phyloP scores from a whole-genome alignment of 2,888 invertebrate species.

The Augochlorella aurata region DNA sequence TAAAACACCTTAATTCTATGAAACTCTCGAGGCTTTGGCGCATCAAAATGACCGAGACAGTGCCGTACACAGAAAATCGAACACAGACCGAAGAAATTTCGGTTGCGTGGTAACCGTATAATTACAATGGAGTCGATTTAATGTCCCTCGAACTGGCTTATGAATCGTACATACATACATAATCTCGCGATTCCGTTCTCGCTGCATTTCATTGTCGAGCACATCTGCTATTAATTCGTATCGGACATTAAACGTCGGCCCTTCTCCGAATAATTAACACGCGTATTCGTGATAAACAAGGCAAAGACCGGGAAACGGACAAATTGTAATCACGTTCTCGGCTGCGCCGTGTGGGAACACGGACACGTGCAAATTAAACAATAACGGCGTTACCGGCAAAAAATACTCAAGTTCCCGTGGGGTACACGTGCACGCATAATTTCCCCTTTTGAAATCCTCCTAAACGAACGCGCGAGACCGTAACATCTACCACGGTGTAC shows the following conservation, averaged over 20 bases:
- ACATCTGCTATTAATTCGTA: background rate
- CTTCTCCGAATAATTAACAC: background rate
- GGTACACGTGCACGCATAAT: slow-evolving; percentile 10
- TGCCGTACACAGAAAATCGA: slow-evolving; percentile 11
- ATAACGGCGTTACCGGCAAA: slow-evolving; percentile 14
- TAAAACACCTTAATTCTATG: too few species aligned
- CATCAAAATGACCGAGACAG: background rate
- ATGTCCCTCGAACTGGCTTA: slow-evolving; percentile 23
- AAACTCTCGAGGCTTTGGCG: too few species aligned
- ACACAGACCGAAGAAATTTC: background rate
- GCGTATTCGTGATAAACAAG: background rate
- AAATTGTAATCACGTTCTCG: background rate
- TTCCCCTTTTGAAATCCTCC: background rate
- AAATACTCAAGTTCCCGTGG: slow-evolving; percentile 8
- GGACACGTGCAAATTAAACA: slow-evolving; percentile 37
- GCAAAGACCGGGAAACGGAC: background rate
- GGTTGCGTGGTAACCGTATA: background rate
- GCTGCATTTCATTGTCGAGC: background rate
- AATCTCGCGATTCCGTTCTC: background rate
- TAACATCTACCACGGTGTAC: slow-evolving; percentile 1
- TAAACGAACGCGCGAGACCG: slow-evolving; percentile 30
- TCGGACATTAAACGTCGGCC: background rate
- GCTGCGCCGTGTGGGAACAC: background rate
- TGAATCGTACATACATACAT: background rate
- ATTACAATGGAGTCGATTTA: slow-evolving; percentile 11